Conservation (phyloP, 2,888 invertebrate genomes). For the Ophioninae sp. region DNA sequence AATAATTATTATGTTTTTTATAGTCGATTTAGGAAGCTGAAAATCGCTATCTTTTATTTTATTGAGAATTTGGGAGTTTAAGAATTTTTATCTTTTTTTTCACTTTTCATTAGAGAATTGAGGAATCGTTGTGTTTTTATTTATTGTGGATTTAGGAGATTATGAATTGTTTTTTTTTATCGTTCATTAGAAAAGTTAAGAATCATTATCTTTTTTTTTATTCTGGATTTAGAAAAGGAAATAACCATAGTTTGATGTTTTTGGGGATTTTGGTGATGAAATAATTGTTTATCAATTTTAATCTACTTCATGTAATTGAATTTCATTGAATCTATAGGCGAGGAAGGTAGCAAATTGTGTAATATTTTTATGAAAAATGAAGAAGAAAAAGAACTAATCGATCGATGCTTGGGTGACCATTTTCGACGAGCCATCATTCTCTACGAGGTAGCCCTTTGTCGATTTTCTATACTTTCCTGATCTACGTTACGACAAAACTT, state of each 20-base stretch:
- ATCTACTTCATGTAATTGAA: too few relatives aligned
- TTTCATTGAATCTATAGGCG: too few relatives aligned
- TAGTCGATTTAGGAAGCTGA: neutral
- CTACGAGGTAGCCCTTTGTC: conserved; percentile 24
- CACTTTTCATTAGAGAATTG: neutral
- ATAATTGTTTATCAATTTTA: neutral
- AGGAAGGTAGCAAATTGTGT: too few relatives aligned
- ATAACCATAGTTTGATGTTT: neutral
- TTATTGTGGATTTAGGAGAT: neutral
- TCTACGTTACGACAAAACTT: conserved; percentile 6
- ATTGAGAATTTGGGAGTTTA: neutral
- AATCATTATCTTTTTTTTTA: neutral
- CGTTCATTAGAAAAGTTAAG: too few relatives aligned
- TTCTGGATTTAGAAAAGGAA: neutral
- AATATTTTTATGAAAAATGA: too few relatives aligned
- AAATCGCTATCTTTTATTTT: neutral
- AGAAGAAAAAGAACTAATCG: neutral
- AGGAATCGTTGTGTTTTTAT: neutral
- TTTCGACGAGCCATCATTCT: conserved; percentile 37
- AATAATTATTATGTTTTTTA: too few relatives aligned
- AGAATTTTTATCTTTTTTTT: neutral
- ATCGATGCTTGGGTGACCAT: conserved; percentile 38
- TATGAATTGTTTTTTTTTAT: neutral
- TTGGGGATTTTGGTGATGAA: neutral
- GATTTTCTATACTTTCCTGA: neutral